Percentiles rank a stretch among this genome's conserved stretches.
These are phyloP conservation scores for Echinarachnius parma DNA, from an alignment of 53 echinoderm and acorn worm species.

Conservation along the genomic window DNA sequence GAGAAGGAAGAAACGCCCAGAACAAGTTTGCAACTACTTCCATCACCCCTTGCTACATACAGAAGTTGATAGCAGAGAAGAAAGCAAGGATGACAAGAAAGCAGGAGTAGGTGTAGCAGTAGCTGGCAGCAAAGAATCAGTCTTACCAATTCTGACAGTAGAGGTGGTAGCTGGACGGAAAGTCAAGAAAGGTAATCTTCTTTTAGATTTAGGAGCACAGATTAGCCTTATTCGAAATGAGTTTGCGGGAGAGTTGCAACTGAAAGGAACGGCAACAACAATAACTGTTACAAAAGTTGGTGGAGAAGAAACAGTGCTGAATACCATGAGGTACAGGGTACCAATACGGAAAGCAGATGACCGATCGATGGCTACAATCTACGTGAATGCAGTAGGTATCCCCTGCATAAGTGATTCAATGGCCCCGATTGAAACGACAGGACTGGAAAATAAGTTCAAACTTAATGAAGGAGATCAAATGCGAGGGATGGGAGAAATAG, in stretches of 20 bases:
- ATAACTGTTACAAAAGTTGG: slow-evolving; percentile 50
- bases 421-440: slow-evolving; percentile 16
- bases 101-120: background rate
- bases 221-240: slow-evolving; percentile 29
- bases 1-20: slow-evolving; percentile 19
- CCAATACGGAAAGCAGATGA: background rate
- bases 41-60: slow-evolving; percentile 12
- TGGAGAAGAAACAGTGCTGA: slow-evolving; percentile 40
- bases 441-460: slow-evolving; percentile 18
- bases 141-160: slow-evolving; percentile 20
- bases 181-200: slow-evolving; percentile 27
- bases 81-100: background rate
- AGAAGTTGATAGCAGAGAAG: background rate
- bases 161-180: background rate
- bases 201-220: slow-evolving; percentile 46
- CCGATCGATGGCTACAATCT: background rate
- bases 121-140: background rate
- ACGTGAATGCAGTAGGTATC: slow-evolving; percentile 22
- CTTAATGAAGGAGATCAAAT: slow-evolving; percentile 2
- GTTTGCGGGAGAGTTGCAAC: slow-evolving; percentile 34
- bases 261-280: slow-evolving; percentile 17
- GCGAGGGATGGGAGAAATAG: slow-evolving; percentile 42
- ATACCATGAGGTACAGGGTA: slow-evolving; percentile 29
- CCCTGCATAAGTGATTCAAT: slow-evolving; percentile 52
- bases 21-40: background rate